These are phyloP conservation scores for Gymnocephalus cernua DNA, from an alignment of 2,113 vertebrate genomes.

Conservation along the genomic window DNA sequence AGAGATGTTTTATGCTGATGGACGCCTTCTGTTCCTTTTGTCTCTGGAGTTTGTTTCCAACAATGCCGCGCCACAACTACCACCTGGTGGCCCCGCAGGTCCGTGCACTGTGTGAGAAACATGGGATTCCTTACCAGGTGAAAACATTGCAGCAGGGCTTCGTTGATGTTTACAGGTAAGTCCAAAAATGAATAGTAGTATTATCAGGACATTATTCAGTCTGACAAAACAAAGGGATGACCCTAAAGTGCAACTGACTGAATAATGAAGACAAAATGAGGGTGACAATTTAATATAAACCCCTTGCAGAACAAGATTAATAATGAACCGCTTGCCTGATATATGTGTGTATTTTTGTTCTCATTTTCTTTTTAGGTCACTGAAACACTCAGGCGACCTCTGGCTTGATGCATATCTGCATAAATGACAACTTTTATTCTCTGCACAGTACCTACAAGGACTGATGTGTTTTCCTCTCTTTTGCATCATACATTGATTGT, in stretches of 20 bases:
- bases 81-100: constrained; percentile 89
- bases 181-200: not conserved
- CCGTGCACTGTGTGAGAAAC: constrained; percentile 90
- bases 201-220: not conserved
- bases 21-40: not conserved
- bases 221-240: not conserved
- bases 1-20: not conserved
- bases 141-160: constrained; percentile 88
- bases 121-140: constrained; percentile 89
- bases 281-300: not conserved
- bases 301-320: too few relatives aligned
- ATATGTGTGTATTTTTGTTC: not conserved
- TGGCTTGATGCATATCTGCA: constrained; percentile 98
- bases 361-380: constrained; percentile 64
- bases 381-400: constrained; percentile 87
- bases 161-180: constrained; percentile 88
- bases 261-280: not conserved
- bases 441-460: not conserved
- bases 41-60: constrained; percentile 91
- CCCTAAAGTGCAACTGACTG: not conserved
- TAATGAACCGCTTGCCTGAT: not conserved
- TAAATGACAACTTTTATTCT: constrained; percentile 83
- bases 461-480: not conserved
- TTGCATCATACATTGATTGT: constrained; percentile 27
- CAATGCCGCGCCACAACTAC: constrained; percentile 96